phyloP scores from a whole-genome alignment of 2,888 invertebrate genomes.

The Vanessa cardui region DNA sequence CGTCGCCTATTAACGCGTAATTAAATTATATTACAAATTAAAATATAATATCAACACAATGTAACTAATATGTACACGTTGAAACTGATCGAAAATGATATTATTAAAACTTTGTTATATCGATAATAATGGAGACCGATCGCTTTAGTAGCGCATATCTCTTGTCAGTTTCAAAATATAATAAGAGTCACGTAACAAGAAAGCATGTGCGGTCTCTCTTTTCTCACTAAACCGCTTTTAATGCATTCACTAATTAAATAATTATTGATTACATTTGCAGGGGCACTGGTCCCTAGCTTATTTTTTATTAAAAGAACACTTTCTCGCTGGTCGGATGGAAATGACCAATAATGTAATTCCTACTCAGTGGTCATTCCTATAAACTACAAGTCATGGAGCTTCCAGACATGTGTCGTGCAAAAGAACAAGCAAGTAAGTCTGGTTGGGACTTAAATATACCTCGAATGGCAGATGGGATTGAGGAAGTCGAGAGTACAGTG shows the following conservation, averaged over 20 bases:
- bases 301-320: too few relatives aligned
- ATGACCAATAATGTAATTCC: too few relatives aligned
- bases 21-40: constrained; percentile 50
- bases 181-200: not conserved
- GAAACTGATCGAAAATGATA: constrained; percentile 29
- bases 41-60: constrained; percentile 53
- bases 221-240: not conserved
- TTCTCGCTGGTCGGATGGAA: too few relatives aligned
- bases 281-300: too few relatives aligned
- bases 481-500: too few relatives aligned
- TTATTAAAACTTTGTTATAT: constrained; percentile 13
- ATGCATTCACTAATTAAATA: not conserved
- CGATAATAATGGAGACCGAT: not conserved
- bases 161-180: not conserved
- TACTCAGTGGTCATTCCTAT: too few relatives aligned
- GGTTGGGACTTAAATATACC: too few relatives aligned
- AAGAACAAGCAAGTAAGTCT: too few relatives aligned
- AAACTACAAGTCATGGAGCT: too few relatives aligned
- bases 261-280: not conserved
- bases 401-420: too few relatives aligned
- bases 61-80: constrained; percentile 55
- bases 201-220: not conserved
- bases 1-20: constrained; percentile 39
- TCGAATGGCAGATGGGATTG: too few relatives aligned
- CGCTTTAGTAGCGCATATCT: not conserved